phyloP scores from a whole-genome alignment of 2,797 vertebrate species.

The Huso huso region DNA sequence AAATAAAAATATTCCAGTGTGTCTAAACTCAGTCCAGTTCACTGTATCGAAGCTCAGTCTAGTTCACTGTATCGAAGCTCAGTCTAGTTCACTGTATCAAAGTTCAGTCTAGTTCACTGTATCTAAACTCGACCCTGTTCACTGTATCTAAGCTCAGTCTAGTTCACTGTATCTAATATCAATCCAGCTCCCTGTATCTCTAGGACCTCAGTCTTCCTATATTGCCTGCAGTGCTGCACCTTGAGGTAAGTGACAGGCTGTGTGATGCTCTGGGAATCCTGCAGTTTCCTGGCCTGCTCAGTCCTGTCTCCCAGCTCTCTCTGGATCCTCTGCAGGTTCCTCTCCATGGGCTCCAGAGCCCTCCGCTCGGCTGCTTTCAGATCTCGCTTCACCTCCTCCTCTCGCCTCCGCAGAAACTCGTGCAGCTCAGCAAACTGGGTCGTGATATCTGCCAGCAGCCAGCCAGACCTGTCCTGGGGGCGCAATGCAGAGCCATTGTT shows the following conservation, averaged over 20 bases:
- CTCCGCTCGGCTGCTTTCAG: conserved; percentile 19
- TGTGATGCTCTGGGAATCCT: conserved; percentile 20
- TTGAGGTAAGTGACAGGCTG: not conserved
- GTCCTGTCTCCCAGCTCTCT: conserved; percentile 11
- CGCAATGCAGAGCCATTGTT: not conserved
- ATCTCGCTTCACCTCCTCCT: conserved; percentile 24
- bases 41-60: too few species aligned
- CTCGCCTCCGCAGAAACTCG: conserved; percentile 22
- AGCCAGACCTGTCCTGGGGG: conserved; percentile 8
- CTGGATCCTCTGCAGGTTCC: conserved; percentile 10
- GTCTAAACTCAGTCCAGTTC: too few species aligned
- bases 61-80: too few species aligned
- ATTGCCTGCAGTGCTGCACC: too few species aligned
- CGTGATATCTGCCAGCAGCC: conserved; percentile 21
- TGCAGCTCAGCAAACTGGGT: conserved; percentile 28
- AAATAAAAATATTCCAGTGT: too few species aligned
- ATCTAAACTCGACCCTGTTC: too few species aligned
- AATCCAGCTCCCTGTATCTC: too few species aligned
- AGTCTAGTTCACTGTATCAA: too few species aligned
- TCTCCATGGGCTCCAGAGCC: conserved; percentile 19
- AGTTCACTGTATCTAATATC: too few species aligned
- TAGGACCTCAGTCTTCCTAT: too few species aligned
- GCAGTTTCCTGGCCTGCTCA: conserved; percentile 14
- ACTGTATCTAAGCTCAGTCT: too few species aligned
- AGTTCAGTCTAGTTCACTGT: too few species aligned